Evolutionary conservation across 2,797 vertebrate genomes (phyloP), one percentile per base, ranked within the genome.

Genomic region (Carapus acus): DNA sequence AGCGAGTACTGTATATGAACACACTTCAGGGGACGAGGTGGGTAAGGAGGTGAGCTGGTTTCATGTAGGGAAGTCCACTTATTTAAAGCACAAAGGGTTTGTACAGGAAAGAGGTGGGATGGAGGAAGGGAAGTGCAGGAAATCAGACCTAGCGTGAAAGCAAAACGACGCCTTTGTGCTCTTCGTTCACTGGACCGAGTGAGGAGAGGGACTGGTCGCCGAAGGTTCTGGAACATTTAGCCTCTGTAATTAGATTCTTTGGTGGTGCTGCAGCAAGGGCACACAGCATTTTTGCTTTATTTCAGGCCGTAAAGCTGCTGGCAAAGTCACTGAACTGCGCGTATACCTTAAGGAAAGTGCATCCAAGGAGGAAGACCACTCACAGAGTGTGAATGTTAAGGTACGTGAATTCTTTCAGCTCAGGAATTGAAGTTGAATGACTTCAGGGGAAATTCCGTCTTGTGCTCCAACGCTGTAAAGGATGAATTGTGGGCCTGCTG

Each of bases 91-190:
- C 67, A 71, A 56, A 73, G 62, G 49, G 40, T 44, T 38, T 63
- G 69, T 66, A 73, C 79, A 81, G 84, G 83, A 86, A 83, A 64
- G 17, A 61, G 68, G 71, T 36, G 65, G 63, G 58, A 52, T 47
- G 49, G 49, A 40, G 65, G n/a, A n/a, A n/a, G n/a, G n/a, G n/a
- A n/a, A n/a, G n/a, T n/a, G n/a, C n/a, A 59, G 79, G 78, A 84
- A 79, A 49, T 43, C 1, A 38, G 7, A n/a, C 18, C 31, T 1
- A 20, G n/a, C 23, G 58, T 73, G 37, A 66, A 84, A 83, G 84
- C 67, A 77, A 67, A 62, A 60, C 54, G 65, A 79, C 72, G 78
- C 81, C 78, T 75, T 54, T 34, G 39, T 50, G 6, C 54, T 58
- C 73, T 67, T 59, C 52, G 42, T 21, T 42, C 37, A 14, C 44